A percentile compares a stretch with the other conserved stretches of the same genome.
Evolutionary conservation across 2,888 invertebrate species (phyloP).

Genomic region (Agrochola circellaris): DNA sequence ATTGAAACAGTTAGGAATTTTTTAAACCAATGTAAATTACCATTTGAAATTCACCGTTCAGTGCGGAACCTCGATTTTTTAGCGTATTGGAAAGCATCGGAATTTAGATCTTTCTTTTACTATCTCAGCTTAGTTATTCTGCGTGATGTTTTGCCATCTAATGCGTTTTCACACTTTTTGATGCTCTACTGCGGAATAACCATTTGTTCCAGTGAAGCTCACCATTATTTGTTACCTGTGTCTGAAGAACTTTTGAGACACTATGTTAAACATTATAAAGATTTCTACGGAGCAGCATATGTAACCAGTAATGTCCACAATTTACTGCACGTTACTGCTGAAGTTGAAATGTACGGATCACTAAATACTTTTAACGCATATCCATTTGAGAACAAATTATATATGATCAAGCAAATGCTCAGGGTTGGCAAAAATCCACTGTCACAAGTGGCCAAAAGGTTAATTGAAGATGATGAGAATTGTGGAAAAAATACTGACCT

Average conservation of each 20-base stretch:
- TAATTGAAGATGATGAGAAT: conserved; percentile 14
- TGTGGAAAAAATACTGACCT: neutral
- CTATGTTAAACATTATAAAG: conserved; percentile 14
- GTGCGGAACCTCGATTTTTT: neutral
- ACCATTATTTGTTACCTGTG: conserved; percentile 15
- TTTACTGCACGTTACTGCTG: conserved; percentile 27
- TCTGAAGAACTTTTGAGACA: conserved; percentile 8
- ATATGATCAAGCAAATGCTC: conserved; percentile 23
- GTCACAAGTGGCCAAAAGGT: conserved; percentile 20
- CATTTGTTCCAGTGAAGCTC: conserved; percentile 18
- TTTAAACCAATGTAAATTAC: conserved; percentile 7
- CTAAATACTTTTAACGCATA: conserved; percentile 28
- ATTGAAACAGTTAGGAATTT: neutral
- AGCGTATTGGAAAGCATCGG: conserved; percentile 24
- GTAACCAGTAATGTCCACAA: conserved; percentile 44
- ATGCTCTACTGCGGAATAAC: conserved; percentile 9
- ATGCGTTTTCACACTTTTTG: conserved; percentile 9
- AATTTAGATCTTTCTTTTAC: conserved; percentile 18
- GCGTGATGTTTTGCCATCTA: neutral
- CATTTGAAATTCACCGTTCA: conserved; percentile 13
- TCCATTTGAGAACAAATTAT: conserved; percentile 36
- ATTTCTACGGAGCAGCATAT: conserved; percentile 23
- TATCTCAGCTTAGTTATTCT: conserved; percentile 14
- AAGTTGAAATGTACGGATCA: conserved; percentile 17
- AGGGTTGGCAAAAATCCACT: conserved; percentile 33